Evolutionary conservation across 2,113 vertebrate species (phyloP).

Genomic region (Pollimyrus isidori): DNA sequence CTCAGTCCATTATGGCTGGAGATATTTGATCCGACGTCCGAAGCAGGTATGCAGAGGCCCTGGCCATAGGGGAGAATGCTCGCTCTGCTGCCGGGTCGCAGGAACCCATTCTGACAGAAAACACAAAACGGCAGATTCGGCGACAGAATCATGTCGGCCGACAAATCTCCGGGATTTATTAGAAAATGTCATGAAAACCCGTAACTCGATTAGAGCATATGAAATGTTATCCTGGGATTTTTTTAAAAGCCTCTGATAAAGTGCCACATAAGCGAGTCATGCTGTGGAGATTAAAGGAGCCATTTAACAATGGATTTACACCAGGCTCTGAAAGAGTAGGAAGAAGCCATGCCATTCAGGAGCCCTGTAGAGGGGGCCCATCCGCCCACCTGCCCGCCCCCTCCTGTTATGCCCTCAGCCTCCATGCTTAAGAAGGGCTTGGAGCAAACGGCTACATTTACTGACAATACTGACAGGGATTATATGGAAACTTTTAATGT

Average conservation of each 20-base stretch:
- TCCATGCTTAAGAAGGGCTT: background rate
- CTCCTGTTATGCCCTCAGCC: background rate
- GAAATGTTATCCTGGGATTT: constrained; percentile 6
- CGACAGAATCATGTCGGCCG: background rate
- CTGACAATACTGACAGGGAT: background rate
- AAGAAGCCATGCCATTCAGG: background rate
- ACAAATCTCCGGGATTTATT: background rate
- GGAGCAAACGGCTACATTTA: background rate
- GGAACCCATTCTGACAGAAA: background rate
- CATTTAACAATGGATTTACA: constrained; percentile 3
- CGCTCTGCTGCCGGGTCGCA: background rate
- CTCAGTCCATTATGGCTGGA: background rate
- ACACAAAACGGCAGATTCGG: background rate
- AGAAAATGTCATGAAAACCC: background rate
- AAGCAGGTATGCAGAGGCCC: background rate
- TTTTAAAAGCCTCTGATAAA: constrained; percentile 1
- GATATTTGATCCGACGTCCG: background rate
- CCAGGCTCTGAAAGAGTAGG: background rate
- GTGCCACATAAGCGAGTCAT: background rate
- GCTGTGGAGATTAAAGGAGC: background rate
- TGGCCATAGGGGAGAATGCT: background rate
- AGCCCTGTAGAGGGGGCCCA: background rate
- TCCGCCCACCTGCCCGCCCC: background rate
- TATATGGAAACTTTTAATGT: background rate
- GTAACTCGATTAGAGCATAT: background rate